Evolutionary conservation across 2,113 vertebrate species (phyloP).

Genomic region (Lepus timidus): DNA sequence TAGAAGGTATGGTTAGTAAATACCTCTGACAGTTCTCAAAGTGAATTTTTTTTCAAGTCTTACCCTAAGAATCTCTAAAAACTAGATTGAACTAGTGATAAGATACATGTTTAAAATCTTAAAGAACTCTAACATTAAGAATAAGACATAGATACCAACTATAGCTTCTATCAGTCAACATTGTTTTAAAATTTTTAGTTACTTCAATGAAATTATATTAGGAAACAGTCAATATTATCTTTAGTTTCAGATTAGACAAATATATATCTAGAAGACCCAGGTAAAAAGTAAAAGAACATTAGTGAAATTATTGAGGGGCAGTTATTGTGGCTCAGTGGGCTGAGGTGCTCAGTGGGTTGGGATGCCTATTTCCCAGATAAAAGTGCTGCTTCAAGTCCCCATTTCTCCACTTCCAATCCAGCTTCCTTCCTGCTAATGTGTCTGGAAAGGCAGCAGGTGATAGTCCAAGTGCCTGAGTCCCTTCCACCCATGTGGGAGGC

Average conservation of each 20-base stretch:
- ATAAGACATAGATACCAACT: background rate
- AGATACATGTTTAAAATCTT: background rate
- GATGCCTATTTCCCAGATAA: too few relatives aligned
- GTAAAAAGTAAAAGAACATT: background rate
- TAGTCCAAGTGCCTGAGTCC: too few relatives aligned
- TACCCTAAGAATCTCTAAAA: background rate
- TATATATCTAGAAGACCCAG: background rate
- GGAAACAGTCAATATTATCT: background rate
- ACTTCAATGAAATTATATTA: background rate
- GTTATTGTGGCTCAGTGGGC: too few relatives aligned
- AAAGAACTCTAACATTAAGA: background rate
- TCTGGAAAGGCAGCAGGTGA: too few relatives aligned
- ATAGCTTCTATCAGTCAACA: background rate
- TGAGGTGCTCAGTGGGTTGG: too few relatives aligned
- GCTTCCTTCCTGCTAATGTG: too few relatives aligned
- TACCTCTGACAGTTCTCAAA: background rate
- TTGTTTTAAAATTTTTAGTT: background rate
- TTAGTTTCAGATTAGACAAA: background rate
- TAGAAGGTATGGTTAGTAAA: conserved; percentile 29
- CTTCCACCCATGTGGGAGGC: too few relatives aligned
- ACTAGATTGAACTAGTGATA: background rate
- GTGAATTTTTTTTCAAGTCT: background rate
- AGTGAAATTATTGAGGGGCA: background rate
- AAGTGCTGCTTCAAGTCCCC: too few relatives aligned
- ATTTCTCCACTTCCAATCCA: too few relatives aligned